A percentile compares a stretch with the other conserved stretches of the same genome.
Evolutionary conservation across 2,113 vertebrate species (phyloP).

Genomic region (Apodemus speciosus): DNA sequence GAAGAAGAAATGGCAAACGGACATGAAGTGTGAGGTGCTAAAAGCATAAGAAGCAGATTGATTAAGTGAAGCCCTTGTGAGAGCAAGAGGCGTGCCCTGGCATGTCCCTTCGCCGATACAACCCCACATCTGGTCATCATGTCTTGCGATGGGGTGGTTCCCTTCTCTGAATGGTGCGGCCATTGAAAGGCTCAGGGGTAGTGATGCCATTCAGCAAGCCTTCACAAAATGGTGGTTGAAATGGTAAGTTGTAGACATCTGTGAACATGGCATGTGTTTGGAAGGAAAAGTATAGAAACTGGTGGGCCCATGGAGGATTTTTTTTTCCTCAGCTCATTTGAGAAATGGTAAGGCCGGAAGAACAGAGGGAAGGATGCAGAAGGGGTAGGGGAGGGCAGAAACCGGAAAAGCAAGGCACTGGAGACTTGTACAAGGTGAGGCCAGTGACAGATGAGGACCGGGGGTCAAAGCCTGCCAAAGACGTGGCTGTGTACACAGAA

Average conservation of each 20-base stretch:
- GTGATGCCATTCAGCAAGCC: neutral
- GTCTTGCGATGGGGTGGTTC: neutral
- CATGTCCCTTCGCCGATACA: fast-evolving
- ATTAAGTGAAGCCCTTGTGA: neutral
- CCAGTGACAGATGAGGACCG: neutral
- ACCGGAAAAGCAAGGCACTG: neutral
- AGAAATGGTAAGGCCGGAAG: neutral
- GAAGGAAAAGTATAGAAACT: neutral
- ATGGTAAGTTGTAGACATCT: neutral
- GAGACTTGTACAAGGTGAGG: neutral
- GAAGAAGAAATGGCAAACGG: neutral
- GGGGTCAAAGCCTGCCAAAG: neutral
- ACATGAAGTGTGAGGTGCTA: neutral
- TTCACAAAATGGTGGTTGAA: slow-evolving; percentile 1
- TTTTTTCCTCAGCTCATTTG: neutral
- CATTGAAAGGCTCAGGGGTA: neutral
- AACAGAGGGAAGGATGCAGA: neutral
- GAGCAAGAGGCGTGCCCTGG: neutral
- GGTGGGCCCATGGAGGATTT: neutral
- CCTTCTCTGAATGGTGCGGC: neutral
- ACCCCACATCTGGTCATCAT: fast-evolving
- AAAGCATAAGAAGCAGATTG: neutral
- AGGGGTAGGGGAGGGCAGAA: neutral
- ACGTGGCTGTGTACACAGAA: neutral
- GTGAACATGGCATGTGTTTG: neutral